Evolutionary conservation across 1,140 invertebrate species (phyloP), one percentile per base, ranked within the genome.

Genomic region (Bombus waltoni): DNA sequence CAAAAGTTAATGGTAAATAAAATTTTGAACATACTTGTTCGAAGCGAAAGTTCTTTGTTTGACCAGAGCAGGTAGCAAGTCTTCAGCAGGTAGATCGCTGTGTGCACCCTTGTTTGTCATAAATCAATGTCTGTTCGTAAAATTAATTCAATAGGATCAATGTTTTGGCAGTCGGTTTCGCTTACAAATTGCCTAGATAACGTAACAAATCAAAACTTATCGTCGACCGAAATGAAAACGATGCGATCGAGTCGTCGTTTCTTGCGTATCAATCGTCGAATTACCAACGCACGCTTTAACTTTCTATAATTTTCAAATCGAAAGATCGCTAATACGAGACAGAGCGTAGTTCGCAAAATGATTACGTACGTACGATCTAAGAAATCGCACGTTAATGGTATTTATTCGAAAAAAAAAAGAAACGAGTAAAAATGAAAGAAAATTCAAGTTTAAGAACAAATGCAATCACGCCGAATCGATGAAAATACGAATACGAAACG

Each of bases 21-120:
- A 47, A 53, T 53, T 38, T 44, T 44, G 44, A 42, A 68, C 40
- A 66, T 42, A 42, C 40, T 73, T 79, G 71, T 80, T 82, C 44
- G 86, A 77, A 47, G 87, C 25, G 86, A 83, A 59, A 83, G 84
- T 83, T 88, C 85, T 85, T 91, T 91, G 85, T 92, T 89, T 92
- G 86, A 72, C 71, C 47, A 22, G 18, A 53, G 73, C 90, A 91
- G 90, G 89, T 91, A 88, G 85, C 87, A 38, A 83, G 86, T 70
- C 53, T 57, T 72, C 6, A 6, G 40, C 6, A 6, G 40, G 35
- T 38, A 42, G 40, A 15, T 85, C 59, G 57, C 40, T 32, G 76
- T 57, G 80, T 25, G 62, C 62, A 68, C 40, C 81, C 80, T 84
- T 80, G 71, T 82, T 90, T 75, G 78, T 82, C 91, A 92, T 92